These are phyloP conservation scores for Strongylocentrotus purpuratus DNA, from an alignment of 35 echinoderm and acorn worm genomes.

Conservation along the genomic window DNA sequence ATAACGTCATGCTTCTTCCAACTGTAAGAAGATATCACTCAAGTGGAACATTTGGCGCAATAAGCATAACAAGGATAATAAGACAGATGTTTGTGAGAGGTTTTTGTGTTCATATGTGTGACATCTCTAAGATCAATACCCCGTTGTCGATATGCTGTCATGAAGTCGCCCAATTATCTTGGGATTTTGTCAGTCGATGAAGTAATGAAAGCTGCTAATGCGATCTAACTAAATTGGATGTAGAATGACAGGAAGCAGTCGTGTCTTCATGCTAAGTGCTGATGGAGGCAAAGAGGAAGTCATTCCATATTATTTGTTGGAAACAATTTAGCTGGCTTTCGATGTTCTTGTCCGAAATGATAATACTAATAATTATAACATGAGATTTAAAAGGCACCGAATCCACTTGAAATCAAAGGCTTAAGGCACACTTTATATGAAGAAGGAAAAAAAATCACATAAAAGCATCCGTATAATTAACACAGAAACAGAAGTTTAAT, in stretches of 20 bases:
- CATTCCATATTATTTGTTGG: neutral
- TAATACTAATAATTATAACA: no score
- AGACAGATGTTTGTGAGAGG: neutral
- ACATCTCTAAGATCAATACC: neutral
- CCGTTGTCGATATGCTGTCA: neutral
- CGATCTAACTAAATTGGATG: slow-evolving; percentile 10
- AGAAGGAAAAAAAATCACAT: no score
- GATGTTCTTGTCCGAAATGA: neutral
- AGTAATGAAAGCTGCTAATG: slow-evolving; percentile 4
- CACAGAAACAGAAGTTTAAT: no score
- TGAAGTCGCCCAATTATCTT: slow-evolving; percentile 9
- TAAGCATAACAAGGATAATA: neutral
- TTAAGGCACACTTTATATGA: no score
- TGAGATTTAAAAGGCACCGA: no score
- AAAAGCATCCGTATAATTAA: no score
- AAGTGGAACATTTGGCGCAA: neutral
- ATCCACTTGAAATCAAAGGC: no score
- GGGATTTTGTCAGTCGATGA: slow-evolving; percentile 8
- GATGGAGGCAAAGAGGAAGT: neutral
- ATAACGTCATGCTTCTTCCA: neutral
- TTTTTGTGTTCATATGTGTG: neutral
- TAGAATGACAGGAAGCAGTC: neutral
- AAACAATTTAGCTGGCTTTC: neutral
- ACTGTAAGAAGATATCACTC: neutral
- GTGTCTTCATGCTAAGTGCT: neutral